Conservation (phyloP, 2,797 vertebrate genomes). For the Brachymystax lenok region DNA sequence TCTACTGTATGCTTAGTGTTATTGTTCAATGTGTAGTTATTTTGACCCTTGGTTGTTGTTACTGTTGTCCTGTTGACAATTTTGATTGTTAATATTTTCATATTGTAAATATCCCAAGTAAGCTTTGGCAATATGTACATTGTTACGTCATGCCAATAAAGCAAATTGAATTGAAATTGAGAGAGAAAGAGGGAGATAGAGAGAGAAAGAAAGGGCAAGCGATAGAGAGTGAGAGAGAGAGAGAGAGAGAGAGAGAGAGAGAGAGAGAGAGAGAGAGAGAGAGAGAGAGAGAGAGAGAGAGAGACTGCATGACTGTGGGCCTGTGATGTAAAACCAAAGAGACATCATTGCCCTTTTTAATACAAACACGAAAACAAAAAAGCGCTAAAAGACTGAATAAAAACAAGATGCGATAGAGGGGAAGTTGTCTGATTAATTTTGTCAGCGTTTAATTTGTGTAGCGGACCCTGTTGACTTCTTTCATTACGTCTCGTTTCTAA, state of each 20-base stretch:
- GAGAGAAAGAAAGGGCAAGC: no score
- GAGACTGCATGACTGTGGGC: not conserved
- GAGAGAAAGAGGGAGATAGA: no score
- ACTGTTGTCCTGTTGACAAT: no score
- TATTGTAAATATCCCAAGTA: no score
- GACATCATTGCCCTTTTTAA: slow-evolving; percentile 10
- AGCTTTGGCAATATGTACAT: no score
- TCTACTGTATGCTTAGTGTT: no score
- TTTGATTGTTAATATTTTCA: no score
- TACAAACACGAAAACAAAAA: slow-evolving; percentile 6
- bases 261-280: not conserved
- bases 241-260: not conserved
- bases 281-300: not conserved
- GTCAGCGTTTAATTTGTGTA: not conserved
- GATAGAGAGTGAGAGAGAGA: no score
- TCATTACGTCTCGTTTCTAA: slow-evolving; percentile 16
- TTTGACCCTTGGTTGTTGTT: no score
- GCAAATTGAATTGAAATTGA: no score
- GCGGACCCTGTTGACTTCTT: not conserved
- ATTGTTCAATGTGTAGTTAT: no score
- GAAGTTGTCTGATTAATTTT: slow-evolving; percentile 29
- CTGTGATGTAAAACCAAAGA: not conserved
- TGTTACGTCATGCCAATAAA: no score
- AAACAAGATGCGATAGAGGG: slow-evolving; percentile 12
- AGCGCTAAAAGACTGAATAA: not conserved